A percentile compares a stretch with the other conserved stretches of the same genome.
These are phyloP conservation scores for Zaprionus inermis DNA, from an alignment of 1,140 invertebrate species.

Conservation along the genomic window DNA sequence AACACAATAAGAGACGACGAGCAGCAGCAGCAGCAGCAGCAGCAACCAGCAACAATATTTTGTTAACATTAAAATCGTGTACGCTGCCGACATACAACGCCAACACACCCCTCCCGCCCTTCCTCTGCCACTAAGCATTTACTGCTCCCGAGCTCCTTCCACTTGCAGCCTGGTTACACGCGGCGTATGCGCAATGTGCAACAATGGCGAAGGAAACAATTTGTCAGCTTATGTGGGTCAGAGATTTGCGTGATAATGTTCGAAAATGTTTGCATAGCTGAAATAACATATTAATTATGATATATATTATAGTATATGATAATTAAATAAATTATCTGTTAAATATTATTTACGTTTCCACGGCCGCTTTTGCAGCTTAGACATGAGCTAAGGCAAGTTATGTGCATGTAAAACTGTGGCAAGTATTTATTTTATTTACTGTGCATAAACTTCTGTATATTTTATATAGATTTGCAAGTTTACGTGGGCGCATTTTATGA, in stretches of 20 bases:
- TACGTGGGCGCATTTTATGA: neutral
- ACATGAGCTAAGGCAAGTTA: no score
- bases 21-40: conserved; percentile 53
- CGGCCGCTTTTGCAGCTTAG: no score
- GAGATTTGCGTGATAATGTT: conserved; percentile 1
- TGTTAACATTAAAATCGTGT: conserved; percentile 11
- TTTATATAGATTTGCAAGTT: neutral
- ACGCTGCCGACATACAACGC: neutral
- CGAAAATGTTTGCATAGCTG: neutral
- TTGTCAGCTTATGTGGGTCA: conserved; percentile 8
- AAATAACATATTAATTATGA: neutral
- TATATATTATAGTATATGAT: neutral
- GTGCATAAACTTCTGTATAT: neutral
- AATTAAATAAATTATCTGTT: neutral
- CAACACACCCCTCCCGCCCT: neutral
- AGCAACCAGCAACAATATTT: conserved; percentile 23
- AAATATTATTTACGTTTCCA: neutral
- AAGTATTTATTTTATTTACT: neutral
- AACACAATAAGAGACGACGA: conserved; percentile 40
- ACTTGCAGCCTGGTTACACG: conserved; percentile 26
- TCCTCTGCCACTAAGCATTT: neutral
- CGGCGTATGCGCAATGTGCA: conserved; percentile 57
- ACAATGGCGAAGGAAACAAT: conserved; percentile 14
- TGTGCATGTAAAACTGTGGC: no score
- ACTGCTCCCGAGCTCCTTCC: neutral